phyloP scores from a whole-genome alignment of 2,113 vertebrate genomes.

The Balaeniceps rex region DNA sequence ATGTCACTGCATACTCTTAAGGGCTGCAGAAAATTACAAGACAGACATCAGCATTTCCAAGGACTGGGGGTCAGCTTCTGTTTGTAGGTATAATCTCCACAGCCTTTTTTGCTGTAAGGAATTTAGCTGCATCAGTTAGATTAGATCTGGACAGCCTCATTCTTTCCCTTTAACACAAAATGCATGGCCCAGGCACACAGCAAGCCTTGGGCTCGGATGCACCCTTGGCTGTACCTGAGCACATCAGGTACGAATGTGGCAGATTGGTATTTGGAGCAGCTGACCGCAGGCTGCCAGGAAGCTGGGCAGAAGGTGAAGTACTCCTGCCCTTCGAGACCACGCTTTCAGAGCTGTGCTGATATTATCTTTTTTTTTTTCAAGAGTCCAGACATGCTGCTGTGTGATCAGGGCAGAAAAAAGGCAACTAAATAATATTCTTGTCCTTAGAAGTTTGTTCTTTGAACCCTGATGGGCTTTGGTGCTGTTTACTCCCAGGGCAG shows the following conservation, averaged over 20 bases:
- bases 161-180: neutral
- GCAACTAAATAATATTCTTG: neutral
- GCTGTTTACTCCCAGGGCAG: neutral
- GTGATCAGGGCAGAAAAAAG: neutral
- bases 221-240: neutral
- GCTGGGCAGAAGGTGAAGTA: neutral
- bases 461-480: neutral
- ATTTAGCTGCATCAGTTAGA: neutral
- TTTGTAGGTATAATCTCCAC: neutral
- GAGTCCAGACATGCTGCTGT: neutral
- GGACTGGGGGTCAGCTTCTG: neutral
- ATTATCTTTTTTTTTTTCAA: no score
- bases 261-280: neutral
- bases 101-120: neutral
- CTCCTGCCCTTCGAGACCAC: neutral
- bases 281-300: fast-evolving
- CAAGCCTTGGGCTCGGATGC: neutral
- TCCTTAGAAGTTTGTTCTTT: neutral
- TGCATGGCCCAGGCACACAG: neutral
- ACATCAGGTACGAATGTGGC: no score
- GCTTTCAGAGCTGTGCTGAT: neutral
- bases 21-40: neutral
- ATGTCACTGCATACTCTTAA: neutral
- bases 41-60: neutral
- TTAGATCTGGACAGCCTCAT: neutral